Base-by-base conservation (phyloP, 2,113 vertebrate species). In the Alectura lathami region DNA sequence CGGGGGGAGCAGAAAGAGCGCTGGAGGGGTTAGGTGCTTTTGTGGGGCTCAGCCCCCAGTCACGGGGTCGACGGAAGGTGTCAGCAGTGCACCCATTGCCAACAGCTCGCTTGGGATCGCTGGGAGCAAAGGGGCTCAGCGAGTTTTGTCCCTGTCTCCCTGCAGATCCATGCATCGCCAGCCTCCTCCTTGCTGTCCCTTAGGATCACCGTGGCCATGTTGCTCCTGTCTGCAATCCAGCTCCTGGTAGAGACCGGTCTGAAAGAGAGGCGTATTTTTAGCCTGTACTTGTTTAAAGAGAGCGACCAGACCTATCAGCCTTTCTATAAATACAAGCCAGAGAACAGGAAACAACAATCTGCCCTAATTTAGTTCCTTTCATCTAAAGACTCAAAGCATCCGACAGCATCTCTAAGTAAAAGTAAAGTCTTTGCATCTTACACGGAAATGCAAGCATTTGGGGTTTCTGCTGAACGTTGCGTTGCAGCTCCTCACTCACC, bases 321-420 rank as follows among this genome's bases (percentile, higher is more conserved):
- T 66, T 34, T 67, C 92, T 92, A 91, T 83, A 93, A 96, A 94
- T 92, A 94, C 43, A 86, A 95, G 69, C 38, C 64, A 81, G 76
- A 77, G 86, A 86, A 70, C 83, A 94, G 94, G 91, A 94, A 96
- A 90, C 59, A 94, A 93, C 1, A 2, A 83, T 67, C 91, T 94
- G 95, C 47, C 94, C 95, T 93, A 86, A 96, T 95, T 96, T 93
- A 78, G 80, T 40, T 79, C 86, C 88, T 95, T 94, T 96, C 92
- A 96, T 96, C 92, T 90, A 0, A 51, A 83, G 88, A 83, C 59
- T 80, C 95, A 93, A 95, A 90, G 72, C 80, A 18, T 66, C 88
- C 91, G 79, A 80, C 63, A 77, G 83, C 85, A 54, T 27, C 67
- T 29, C 85, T 51, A 32, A 90, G 79, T 88, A 89, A 32, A 15